Evolutionary conservation across 2,113 vertebrate genomes (phyloP).

Genomic region (Phylloscopus trochiloides): DNA sequence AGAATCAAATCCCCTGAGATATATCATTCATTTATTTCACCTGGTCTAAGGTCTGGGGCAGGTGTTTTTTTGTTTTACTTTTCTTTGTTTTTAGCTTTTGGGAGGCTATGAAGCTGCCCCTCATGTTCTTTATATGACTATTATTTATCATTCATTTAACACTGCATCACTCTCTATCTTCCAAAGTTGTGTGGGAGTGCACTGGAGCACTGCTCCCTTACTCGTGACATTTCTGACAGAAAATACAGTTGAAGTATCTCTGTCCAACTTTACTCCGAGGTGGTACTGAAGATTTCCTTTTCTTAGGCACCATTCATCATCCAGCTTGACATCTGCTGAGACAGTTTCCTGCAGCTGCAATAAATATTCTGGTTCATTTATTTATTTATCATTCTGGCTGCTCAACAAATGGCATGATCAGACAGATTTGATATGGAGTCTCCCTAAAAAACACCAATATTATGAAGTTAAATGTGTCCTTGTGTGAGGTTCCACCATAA

Average conservation of each 20-base stretch:
- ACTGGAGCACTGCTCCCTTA: not conserved
- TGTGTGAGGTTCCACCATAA: not conserved
- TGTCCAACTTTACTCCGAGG: not conserved
- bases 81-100: not conserved
- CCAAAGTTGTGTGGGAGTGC: not conserved
- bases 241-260: not conserved
- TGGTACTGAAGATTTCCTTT: not conserved
- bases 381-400: not conserved
- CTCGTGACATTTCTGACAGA: not conserved
- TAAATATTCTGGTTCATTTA: not conserved
- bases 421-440: not conserved
- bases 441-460: not conserved
- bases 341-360: not conserved
- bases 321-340: not conserved
- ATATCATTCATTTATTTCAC: not conserved
- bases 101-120: not conserved
- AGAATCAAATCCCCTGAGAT: not conserved
- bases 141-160: not conserved
- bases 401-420: not conserved
- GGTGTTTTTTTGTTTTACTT: not conserved
- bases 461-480: not conserved
- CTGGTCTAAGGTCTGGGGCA: not conserved
- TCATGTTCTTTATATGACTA: not conserved
- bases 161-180: not conserved
- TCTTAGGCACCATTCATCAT: not conserved